These are phyloP conservation scores for Aythya baeri DNA, from an alignment of 2,113 vertebrate species.

Conservation along the genomic window DNA sequence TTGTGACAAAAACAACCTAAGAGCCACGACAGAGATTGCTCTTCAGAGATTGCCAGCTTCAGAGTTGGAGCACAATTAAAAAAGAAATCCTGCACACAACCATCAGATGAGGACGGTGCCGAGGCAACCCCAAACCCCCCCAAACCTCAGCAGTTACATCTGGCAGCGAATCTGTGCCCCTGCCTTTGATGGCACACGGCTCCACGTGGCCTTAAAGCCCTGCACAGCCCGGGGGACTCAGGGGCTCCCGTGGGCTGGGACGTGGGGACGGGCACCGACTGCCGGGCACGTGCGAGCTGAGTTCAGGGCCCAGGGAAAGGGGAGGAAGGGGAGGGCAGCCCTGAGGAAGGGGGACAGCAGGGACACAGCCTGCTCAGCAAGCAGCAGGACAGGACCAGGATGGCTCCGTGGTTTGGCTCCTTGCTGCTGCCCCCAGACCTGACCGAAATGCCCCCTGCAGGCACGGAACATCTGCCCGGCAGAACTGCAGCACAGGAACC, in stretches of 20 bases:
- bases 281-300: accelerated
- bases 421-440: too few relatives aligned
- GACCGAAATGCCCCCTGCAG: too few relatives aligned
- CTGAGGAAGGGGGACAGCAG: accelerated
- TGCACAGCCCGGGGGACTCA: accelerated
- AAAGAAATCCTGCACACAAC: neutral
- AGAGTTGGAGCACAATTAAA: neutral
- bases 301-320: accelerated
- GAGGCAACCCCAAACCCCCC: neutral
- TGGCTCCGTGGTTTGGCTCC: accelerated
- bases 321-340: neutral
- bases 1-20: neutral
- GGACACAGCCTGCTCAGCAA: neutral
- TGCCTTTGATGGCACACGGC: accelerated
- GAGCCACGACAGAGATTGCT: neutral
- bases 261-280: accelerated
- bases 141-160: neutral
- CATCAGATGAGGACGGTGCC: accelerated
- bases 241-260: neutral
- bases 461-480: neutral
- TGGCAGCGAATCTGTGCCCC: neutral
- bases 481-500: neutral
- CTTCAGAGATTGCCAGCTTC: neutral
- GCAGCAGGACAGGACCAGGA: neutral
- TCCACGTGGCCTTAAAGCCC: accelerated